These are phyloP conservation scores for Harpalus rubripes DNA, from an alignment of 2,888 invertebrate species.

Conservation along the genomic window DNA sequence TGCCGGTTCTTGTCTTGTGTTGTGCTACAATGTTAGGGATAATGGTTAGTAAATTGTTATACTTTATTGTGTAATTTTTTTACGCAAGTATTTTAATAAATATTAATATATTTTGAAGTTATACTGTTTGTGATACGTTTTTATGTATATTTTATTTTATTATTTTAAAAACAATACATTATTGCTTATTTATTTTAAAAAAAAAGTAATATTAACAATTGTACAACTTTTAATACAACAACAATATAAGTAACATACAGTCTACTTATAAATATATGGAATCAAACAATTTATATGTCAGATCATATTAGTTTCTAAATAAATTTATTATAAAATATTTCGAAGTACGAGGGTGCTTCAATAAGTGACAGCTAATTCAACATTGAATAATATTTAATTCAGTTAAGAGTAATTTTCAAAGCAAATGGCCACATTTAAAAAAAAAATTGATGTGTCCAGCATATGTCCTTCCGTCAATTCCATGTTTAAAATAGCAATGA, in stretches of 20 bases:
- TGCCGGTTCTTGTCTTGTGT: constrained; percentile 37
- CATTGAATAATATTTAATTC: too few relatives aligned
- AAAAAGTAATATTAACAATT: neutral
- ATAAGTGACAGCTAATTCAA: too few relatives aligned
- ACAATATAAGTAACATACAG: neutral
- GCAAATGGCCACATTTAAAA: too few relatives aligned
- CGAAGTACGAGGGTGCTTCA: too few relatives aligned
- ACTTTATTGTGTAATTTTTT: constrained; percentile 14
- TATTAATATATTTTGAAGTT: constrained; percentile 22
- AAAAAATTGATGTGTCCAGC: too few relatives aligned
- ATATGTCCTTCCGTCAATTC: too few relatives aligned
- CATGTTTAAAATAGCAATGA: too few relatives aligned
- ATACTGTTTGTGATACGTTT: neutral
- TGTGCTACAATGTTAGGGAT: constrained; percentile 35
- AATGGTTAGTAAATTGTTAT: constrained; percentile 19
- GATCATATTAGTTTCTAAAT: too few relatives aligned
- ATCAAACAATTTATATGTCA: too few relatives aligned
- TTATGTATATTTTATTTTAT: neutral
- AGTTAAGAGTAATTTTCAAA: too few relatives aligned
- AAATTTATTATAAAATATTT: too few relatives aligned
- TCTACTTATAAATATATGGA: too few relatives aligned
- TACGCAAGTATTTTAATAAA: constrained; percentile 43
- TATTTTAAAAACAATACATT: neutral
- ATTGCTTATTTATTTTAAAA: neutral
- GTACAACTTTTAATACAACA: neutral